Percentiles rank a stretch among this genome's conserved stretches.
phyloP scores from a whole-genome alignment of 2,797 vertebrate species.

The Adrianichthys oophorus region DNA sequence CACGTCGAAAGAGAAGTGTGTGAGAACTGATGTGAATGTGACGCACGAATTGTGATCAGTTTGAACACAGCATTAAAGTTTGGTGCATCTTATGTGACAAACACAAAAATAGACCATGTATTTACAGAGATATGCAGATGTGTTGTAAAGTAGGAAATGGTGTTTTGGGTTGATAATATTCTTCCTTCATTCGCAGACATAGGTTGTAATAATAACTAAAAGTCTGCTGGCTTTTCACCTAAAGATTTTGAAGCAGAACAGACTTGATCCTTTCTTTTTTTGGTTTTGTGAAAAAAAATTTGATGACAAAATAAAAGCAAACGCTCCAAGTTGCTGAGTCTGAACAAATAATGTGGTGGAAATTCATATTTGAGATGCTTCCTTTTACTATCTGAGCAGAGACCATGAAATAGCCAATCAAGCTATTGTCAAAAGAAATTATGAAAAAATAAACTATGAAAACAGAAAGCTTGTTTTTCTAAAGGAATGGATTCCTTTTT shows the following conservation, averaged over 20 bases:
- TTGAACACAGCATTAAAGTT: no score
- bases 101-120: not conserved
- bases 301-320: conserved; percentile 38
- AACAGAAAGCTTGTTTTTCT: no score
- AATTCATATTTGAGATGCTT: conserved; percentile 52
- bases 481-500: conserved; percentile 7
- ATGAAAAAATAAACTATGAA: conserved; percentile 14
- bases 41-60: no score
- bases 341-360: conserved; percentile 22
- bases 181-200: no score
- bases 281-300: conserved; percentile 27
- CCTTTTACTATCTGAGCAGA: conserved; percentile 43
- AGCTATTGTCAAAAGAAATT: conserved; percentile 52
- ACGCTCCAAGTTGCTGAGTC: conserved; percentile 24
- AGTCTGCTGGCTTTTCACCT: not conserved
- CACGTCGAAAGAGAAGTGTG: no score
- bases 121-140: no score
- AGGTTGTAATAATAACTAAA: no score
- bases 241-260: not conserved
- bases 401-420: conserved; percentile 61
- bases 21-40: no score
- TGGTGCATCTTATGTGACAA: no score
- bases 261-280: not conserved
- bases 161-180: no score
- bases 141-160: no score